Base-by-base conservation (phyloP, 2,888 invertebrate species). In the Alentia gelatinosa region DNA sequence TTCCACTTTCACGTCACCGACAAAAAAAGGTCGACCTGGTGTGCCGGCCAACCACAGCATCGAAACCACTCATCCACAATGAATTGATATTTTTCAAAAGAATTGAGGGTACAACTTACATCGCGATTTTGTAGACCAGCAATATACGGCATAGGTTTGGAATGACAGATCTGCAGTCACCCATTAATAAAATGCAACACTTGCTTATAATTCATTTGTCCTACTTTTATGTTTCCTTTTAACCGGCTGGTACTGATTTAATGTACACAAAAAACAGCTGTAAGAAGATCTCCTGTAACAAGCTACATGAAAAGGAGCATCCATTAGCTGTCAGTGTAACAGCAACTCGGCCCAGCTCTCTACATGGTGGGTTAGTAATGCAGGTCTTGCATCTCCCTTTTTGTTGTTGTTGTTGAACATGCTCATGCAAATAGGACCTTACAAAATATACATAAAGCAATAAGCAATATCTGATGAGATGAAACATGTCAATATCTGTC, bases 381-480 rank as follows among this genome's bases (percentile, higher is more conserved):
- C 74, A 74, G 26, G 74, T 33, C 74, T 33, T 74, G 35, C 74
- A 74, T 74, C 7, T 39, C 39, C 79, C 4, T 15, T 37, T 37
- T n/a, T n/a, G n/a, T n/a, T n/a, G n/a, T n/a, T n/a, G n/a, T n/a
- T 19, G 39, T 19, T 35, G 39, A 79, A 35, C 79, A 79, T 79
- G 79, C 39, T 35, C 79, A 79, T 79, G 79, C 79, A 19, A 39
- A 79, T 37, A n/a, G 79, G 39, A 79, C 79, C 79, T 37, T 79
- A 79, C 79, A 79, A 79, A 79, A 79, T 79, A 79, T 79, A 79
- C 79, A 79, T 19, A 79, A 79, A 79, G 79, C 79, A 79, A 39
- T 37, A 79, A 79, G 79, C 79, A 37, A 79, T 79, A 79, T 79
- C 79, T 35, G 37, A 79, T 79, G 79, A 79, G 79, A 79, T 79